phyloP scores from a whole-genome alignment of 2,888 invertebrate species.

The Drosophila infuscata region DNA sequence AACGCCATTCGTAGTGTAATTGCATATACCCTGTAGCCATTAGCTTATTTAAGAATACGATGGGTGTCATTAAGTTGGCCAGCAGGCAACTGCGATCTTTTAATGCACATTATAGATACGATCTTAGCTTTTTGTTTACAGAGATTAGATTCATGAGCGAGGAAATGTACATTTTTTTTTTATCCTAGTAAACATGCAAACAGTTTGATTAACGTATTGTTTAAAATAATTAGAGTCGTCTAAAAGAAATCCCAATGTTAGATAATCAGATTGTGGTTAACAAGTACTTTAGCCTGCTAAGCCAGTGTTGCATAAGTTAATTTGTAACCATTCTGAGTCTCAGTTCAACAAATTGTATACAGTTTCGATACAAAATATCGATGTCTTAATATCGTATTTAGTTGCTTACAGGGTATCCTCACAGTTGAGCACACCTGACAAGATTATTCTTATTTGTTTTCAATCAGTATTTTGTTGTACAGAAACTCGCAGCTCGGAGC shows the following conservation, averaged over 20 bases:
- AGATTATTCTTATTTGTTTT: constrained; percentile 22
- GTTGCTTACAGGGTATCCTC: constrained; percentile 20
- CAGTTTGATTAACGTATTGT: not conserved
- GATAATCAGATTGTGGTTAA: not conserved
- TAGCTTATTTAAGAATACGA: not conserved
- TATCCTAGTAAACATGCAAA: not conserved
- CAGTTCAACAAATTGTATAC: not conserved
- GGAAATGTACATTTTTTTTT: not conserved
- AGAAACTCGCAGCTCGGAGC: constrained; percentile 14
- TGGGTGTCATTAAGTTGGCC: constrained; percentile 13
- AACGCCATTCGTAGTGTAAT: constrained; percentile 50
- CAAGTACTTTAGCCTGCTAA: not conserved
- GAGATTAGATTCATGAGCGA: not conserved
- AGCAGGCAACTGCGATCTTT: not conserved
- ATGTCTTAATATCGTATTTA: too few relatives aligned
- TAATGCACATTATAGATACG: not conserved
- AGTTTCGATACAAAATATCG: not conserved
- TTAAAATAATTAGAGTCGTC: not conserved
- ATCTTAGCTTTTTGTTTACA: not conserved
- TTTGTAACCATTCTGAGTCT: not conserved
- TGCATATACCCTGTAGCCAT: constrained; percentile 32
- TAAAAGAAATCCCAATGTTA: not conserved
- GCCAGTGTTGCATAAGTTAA: not conserved
- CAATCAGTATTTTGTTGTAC: constrained; percentile 34
- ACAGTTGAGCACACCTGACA: not conserved